Percentiles rank a stretch among this genome's conserved stretches.
Evolutionary conservation across 2,113 vertebrate genomes (phyloP).

Genomic region (Porphyrio hochstetteri): DNA sequence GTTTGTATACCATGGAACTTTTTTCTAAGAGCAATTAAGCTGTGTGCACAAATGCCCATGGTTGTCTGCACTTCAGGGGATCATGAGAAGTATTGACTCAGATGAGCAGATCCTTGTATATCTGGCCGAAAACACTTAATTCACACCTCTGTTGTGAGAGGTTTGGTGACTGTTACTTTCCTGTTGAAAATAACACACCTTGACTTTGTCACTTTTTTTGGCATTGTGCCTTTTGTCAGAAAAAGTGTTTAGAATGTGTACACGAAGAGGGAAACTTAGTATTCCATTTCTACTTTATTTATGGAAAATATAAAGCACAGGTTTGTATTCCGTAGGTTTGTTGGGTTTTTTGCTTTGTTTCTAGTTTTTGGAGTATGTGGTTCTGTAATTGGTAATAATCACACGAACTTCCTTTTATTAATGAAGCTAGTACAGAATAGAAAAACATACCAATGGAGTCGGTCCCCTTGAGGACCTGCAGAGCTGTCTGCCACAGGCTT

Average conservation of each 20-base stretch:
- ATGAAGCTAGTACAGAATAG: not conserved
- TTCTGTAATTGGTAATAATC: not conserved
- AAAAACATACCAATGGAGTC: rapidly evolving
- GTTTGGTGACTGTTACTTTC: not conserved
- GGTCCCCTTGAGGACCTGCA: not conserved
- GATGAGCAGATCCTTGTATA: not conserved
- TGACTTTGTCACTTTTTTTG: not conserved
- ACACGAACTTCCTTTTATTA: not conserved
- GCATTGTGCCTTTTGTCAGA: not conserved
- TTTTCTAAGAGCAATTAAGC: not conserved
- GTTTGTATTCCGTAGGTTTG: not conserved
- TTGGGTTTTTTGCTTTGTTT: not conserved
- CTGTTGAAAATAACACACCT: not conserved
- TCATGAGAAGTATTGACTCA: not conserved
- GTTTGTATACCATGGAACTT: not conserved
- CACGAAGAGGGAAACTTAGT: not conserved
- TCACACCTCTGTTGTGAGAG: not conserved
- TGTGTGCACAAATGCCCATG: not conserved
- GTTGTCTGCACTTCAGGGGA: not conserved
- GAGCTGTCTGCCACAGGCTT: not conserved
- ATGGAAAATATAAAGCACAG: not conserved
- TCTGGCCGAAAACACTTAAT: not conserved
- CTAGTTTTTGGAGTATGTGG: not conserved
- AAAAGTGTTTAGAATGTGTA: not conserved
- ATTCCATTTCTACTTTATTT: not conserved